A percentile compares a stretch with the other conserved stretches of the same genome.
Evolutionary conservation across 2,888 invertebrate genomes (phyloP).

Genomic region (Fragum fragum): DNA sequence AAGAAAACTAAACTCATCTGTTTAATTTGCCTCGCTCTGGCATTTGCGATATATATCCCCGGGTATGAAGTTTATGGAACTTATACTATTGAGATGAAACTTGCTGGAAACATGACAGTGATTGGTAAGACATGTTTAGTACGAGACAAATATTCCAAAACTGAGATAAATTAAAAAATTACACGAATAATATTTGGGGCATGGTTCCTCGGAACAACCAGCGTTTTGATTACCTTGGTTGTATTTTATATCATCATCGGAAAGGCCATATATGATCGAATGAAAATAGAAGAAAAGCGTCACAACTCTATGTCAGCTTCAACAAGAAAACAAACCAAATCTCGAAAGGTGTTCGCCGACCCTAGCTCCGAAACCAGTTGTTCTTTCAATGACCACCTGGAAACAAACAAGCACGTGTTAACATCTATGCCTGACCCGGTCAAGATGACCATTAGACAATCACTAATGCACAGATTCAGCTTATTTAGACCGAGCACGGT

Average conservation of each 20-base stretch:
- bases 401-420: conserved; percentile 29
- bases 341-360: conserved; percentile 26
- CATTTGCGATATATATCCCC: conserved; percentile 63
- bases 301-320: conserved; percentile 47
- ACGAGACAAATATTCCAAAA: conserved; percentile 38
- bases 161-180: conserved; percentile 33
- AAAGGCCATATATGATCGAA: conserved; percentile 47
- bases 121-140: conserved; percentile 56
- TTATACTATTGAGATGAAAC: conserved; percentile 41
- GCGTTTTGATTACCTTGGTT: conserved; percentile 50
- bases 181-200: conserved; percentile 25
- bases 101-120: conserved; percentile 5
- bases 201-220: conserved; percentile 59
- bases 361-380: conserved; percentile 57
- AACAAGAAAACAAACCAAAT: background rate
- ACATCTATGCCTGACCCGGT: conserved; percentile 40
- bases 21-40: conserved; percentile 43
- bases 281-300: conserved; percentile 55
- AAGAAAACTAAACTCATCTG: conserved; percentile 61
- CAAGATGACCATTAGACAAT: conserved; percentile 39
- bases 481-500: conserved; percentile 35
- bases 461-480: conserved; percentile 42
- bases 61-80: conserved; percentile 66
- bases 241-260: conserved; percentile 58
- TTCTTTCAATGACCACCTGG: conserved; percentile 54